A percentile compares a stretch with the other conserved stretches of the same genome.
phyloP scores from a whole-genome alignment of 2,113 vertebrate genomes.

The Plecturocebus donacophilus region DNA sequence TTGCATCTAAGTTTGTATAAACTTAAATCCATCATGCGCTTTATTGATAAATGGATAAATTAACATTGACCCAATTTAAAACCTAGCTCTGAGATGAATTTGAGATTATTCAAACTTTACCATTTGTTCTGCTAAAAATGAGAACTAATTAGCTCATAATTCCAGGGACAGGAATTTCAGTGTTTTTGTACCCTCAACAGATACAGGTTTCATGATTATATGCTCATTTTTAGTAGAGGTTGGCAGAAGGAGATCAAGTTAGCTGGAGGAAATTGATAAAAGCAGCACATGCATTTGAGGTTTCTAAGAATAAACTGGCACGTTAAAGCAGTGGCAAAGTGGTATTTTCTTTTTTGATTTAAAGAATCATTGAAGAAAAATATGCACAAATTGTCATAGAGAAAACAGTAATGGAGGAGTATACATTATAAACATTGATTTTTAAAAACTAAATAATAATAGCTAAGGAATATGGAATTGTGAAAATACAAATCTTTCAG shows the following conservation, averaged over 20 bases:
- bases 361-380: constrained; percentile 14
- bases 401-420: background rate
- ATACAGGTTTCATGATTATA: constrained; percentile 25
- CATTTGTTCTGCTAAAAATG: constrained; percentile 55
- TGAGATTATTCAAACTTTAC: constrained; percentile 58
- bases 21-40: background rate
- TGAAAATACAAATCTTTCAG: background rate
- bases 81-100: constrained; percentile 39
- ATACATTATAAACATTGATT: background rate
- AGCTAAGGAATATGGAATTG: background rate
- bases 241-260: constrained; percentile 31
- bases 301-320: background rate
- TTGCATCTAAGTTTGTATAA: background rate
- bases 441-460: background rate
- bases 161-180: constrained; percentile 24
- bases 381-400: background rate
- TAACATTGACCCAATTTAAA: constrained; percentile 20
- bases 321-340: background rate
- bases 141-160: constrained; percentile 57
- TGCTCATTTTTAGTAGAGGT: constrained; percentile 50
- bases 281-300: background rate
- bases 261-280: constrained; percentile 2
- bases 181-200: background rate
- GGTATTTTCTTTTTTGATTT: background rate
- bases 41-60: background rate